Evolutionary conservation across 2,888 invertebrate species (phyloP).

Genomic region (Calliopum simillimum): DNA sequence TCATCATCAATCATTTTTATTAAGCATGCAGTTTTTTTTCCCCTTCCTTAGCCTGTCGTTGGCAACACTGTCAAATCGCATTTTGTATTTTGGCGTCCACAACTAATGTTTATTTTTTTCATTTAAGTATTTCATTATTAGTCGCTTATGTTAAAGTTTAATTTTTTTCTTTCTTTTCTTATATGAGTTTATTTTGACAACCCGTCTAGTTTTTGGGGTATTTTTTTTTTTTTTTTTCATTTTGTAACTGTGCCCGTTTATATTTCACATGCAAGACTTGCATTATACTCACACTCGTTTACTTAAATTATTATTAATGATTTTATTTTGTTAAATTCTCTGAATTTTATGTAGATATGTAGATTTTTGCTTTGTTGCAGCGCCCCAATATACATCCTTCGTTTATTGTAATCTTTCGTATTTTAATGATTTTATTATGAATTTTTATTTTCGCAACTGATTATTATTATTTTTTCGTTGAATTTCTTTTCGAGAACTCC

Average conservation of each 20-base stretch:
- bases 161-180: not conserved
- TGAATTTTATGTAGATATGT: too few relatives aligned
- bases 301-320: slow-evolving; percentile 21
- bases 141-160: not conserved
- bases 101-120: slow-evolving; percentile 14
- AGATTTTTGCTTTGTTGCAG: too few relatives aligned
- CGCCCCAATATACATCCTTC: too few relatives aligned
- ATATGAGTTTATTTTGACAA: not conserved
- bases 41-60: not conserved
- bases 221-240: not conserved
- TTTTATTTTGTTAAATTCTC: not conserved
- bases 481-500: too few relatives aligned
- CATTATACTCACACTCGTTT: not conserved
- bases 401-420: too few relatives aligned
- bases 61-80: slow-evolving; percentile 28
- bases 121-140: slow-evolving; percentile 1
- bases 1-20: slow-evolving; percentile 27
- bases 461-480: too few relatives aligned
- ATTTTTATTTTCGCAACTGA: too few relatives aligned
- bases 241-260: not conserved
- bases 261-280: not conserved
- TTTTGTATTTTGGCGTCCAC: slow-evolving; percentile 18
- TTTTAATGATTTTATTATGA: too few relatives aligned
- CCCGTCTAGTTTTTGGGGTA: not conserved
- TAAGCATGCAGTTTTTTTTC: slow-evolving; percentile 9